Base-by-base conservation (phyloP, 92 coral and sea anemone species). In the Palythoa caribaeorum region DNA sequence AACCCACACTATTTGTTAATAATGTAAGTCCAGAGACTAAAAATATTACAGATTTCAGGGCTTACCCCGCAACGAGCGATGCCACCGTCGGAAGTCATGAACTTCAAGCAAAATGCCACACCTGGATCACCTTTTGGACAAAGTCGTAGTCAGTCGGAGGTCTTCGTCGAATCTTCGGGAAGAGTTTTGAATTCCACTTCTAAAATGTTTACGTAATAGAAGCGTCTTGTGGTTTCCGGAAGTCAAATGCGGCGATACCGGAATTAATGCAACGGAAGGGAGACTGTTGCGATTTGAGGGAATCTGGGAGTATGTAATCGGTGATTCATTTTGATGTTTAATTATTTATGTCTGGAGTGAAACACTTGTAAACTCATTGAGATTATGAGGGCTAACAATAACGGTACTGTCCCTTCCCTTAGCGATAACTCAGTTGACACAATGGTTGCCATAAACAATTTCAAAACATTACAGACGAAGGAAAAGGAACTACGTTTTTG, bases 211-310 rank as follows among this genome's bases (percentile, higher is more conserved):
- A 35, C 68, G 68, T 53, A 77, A 9, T 70, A 20, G 62, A 2
- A 19, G 50, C 3, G 78, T 16, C 78, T n/a, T 77, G 62, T 77
- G 83, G 66, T 53, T 77, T 77, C 83, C 83, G 83, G 83, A 77
- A 77, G 68, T 36, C 83, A 77, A 36, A 20, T 53, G 54, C 2
- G 40, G 17, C 28, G 80, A 53, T 50, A 53, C 62, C 80, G 80
- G 65, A 76, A 70, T 38, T 70, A 35, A 51, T 20, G 51, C 19
- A 76, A 15, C 6, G 39, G 9, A 77, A 77, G 83, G 80, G 65
- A 9, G 62, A 39, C 21, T 72, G 14, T 16, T 12, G 52, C 14
- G 15, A 74, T 19, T 52, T 47, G 51, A 19, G 9, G n/a, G 37
- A 19, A 63, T n/a, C 28, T 17, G 21, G 6, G 70, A 63, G 20